Percentiles rank a stretch among this genome's conserved stretches.
Evolutionary conservation across 2,888 invertebrate genomes (phyloP).

Genomic region (Belgica antarctica): DNA sequence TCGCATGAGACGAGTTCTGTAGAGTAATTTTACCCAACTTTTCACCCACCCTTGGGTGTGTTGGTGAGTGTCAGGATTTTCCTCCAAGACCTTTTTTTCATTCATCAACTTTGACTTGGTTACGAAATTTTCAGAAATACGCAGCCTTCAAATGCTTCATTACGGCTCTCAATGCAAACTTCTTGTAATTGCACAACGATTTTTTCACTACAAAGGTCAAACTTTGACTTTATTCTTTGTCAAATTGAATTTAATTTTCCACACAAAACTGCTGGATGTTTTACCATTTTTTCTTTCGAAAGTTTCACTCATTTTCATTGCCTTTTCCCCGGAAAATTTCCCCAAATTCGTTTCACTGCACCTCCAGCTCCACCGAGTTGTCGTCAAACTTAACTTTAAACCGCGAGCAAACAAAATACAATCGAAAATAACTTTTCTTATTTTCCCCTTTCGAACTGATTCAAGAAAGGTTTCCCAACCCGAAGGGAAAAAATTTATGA

Average conservation of each 20-base stretch:
- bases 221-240: not conserved
- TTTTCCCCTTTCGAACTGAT: not conserved
- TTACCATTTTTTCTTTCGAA: slow-evolving; percentile 20
- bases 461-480: slow-evolving; percentile 37
- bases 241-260: slow-evolving; percentile 6
- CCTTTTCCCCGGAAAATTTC: not conserved
- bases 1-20: slow-evolving; percentile 27
- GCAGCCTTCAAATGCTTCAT: not conserved
- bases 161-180: not conserved
- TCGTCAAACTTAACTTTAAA: slow-evolving; percentile 39
- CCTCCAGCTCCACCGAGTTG: slow-evolving; percentile 31
- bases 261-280: not conserved
- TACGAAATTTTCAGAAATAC: not conserved
- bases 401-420: slow-evolving; percentile 24
- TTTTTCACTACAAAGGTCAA: not conserved
- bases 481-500: slow-evolving; percentile 38
- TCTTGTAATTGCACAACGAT: not conserved
- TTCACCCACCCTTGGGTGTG: slow-evolving; percentile 23
- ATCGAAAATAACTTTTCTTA: not conserved
- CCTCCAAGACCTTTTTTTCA: slow-evolving; percentile 11
- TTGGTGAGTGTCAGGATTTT: slow-evolving; percentile 39
- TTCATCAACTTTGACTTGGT: not conserved
- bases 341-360: slow-evolving; percentile 36
- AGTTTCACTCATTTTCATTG: slow-evolving; percentile 10
- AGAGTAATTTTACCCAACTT: slow-evolving; percentile 24